Evolutionary conservation across 2,797 vertebrate species (phyloP), one percentile per base, ranked within the genome.

Genomic region (Pipistrellus nathusii): DNA sequence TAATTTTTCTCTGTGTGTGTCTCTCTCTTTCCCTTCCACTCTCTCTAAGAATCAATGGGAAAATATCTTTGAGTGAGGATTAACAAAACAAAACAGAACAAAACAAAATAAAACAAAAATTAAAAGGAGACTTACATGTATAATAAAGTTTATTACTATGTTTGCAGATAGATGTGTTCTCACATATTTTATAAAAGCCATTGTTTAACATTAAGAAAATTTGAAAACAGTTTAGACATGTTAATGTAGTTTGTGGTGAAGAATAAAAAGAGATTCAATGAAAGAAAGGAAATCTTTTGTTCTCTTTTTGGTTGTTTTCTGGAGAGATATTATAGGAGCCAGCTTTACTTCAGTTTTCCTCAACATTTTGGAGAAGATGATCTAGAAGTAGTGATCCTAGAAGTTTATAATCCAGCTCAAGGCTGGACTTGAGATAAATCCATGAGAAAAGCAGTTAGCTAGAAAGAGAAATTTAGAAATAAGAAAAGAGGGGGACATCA

Each of bases 91-190:
- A 21, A 55, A 55, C 18, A 55, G 8, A 55, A 55, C 18, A 55
- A 8, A 55, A 55, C 20, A 55, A 21, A n/a, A n/a, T n/a, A n/a
- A 48, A 55, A 55, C 53, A 55, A 55, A 55, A 55, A 53, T 2
- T 18, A 20, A 91, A 96, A 95, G 53, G 41, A 20, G 18, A 23
- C 25, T 84, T 64, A 6, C 38, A 76, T 85, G 75, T 75, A 85
- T 84, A 62, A 27, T 53, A 72, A 90, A 80, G 32, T 48, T 73
- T 46, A 85, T 82, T 64, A 13, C 6, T 5, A 14, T 59, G 9
- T 84, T 66, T 75, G 32, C 21, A 80, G 77, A 76, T 25, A 76
- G 3, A 51, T 20, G 8, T 62, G 18, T 44, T 81, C 27, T 71
- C 44, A n/a, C 25, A 68, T 80, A 53, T 89, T 75, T 88, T 77